Evolutionary conservation across 2,888 invertebrate species (phyloP).

Genomic region (Nomada fabriciana): DNA sequence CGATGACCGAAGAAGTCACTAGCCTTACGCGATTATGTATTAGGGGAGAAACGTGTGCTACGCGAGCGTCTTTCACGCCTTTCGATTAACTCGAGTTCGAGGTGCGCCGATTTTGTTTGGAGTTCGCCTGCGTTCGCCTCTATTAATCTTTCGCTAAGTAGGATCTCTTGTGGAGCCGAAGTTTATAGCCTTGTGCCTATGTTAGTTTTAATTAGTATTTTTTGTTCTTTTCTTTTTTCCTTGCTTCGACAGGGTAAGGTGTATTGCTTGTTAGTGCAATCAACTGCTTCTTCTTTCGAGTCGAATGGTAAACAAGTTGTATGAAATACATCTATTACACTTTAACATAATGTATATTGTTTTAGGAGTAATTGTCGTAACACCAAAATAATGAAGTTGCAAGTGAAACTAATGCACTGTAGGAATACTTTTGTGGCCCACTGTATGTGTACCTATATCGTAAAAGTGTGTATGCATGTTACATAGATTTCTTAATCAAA

Average conservation of each 20-base stretch:
- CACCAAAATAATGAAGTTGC: too few species aligned
- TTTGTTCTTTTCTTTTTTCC: not conserved
- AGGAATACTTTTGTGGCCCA: too few species aligned
- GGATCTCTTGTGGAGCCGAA: not conserved
- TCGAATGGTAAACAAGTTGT: not conserved
- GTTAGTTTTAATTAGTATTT: not conserved
- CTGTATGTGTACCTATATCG: too few species aligned
- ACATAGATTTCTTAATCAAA: too few species aligned
- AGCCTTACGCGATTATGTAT: conserved; percentile 19
- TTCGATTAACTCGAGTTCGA: not conserved
- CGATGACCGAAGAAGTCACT: conserved; percentile 64
- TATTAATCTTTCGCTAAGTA: not conserved
- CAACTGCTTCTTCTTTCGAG: not conserved
- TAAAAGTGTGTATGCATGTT: not conserved
- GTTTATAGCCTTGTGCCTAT: not conserved
- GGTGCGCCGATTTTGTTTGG: not conserved
- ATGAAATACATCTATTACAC: too few species aligned
- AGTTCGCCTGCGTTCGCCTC: not conserved
- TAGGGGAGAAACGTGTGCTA: not conserved
- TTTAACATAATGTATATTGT: too few species aligned
- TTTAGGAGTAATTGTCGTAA: too few species aligned
- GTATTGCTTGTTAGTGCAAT: not conserved
- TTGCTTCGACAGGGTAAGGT: not conserved
- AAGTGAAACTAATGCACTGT: too few species aligned
- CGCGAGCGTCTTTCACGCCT: not conserved